Evolutionary conservation across 2,888 invertebrate species (phyloP).

Genomic region (Scaptomyza polygonia): DNA sequence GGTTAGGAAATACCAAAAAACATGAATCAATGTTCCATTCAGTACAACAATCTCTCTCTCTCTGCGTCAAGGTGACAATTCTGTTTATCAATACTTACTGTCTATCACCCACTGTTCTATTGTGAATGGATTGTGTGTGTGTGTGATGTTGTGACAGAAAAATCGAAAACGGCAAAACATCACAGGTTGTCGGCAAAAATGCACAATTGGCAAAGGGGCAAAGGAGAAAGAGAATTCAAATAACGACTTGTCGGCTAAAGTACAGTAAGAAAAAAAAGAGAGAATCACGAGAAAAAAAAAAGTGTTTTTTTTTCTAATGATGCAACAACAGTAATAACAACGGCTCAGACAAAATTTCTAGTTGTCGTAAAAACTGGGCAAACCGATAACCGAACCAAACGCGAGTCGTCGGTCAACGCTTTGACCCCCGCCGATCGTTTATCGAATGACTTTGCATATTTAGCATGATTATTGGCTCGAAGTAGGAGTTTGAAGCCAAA

Average conservation of each 20-base stretch:
- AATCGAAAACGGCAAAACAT: conserved; percentile 46
- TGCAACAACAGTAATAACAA: conserved; percentile 40
- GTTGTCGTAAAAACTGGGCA: conserved; percentile 27
- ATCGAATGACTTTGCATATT: conserved; percentile 83
- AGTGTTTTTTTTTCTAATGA: conserved; percentile 49
- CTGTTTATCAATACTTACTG: conserved; percentile 5
- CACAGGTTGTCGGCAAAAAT: conserved; percentile 53
- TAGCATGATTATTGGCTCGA: conserved; percentile 77
- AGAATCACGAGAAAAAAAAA: conserved; percentile 1
- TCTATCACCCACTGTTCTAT: conserved; percentile 55
- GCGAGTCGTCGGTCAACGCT: conserved; percentile 41
- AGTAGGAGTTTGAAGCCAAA: conserved; percentile 9
- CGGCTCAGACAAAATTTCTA: conserved; percentile 70
- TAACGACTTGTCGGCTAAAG: conserved; percentile 17
- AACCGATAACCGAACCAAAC: background rate
- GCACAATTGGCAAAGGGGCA: conserved; percentile 54
- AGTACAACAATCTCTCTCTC: conserved; percentile 18
- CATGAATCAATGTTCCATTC: conserved; percentile 52
- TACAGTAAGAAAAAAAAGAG: conserved; percentile 2
- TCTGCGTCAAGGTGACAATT: conserved; percentile 47
- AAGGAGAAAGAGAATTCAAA: conserved; percentile 33
- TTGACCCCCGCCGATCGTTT: conserved; percentile 78
- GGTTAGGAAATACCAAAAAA: conserved; percentile 26
- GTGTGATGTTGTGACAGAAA: conserved; percentile 57
- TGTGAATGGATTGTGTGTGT: conserved; percentile 51